phyloP scores from a whole-genome alignment of 2,113 vertebrate genomes.

The Phycodurus eques region DNA sequence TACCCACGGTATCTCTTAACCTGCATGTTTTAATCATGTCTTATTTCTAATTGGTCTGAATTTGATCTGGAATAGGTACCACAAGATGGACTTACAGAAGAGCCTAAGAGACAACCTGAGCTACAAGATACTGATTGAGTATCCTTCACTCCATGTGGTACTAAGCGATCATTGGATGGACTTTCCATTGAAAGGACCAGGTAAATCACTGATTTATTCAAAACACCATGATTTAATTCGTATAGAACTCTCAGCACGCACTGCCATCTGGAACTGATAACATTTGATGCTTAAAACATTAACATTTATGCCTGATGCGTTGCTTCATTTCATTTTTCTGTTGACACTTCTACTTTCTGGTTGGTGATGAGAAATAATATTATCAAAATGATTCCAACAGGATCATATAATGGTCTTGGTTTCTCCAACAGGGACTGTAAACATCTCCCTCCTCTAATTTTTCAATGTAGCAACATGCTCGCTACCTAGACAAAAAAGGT shows the following conservation, averaged over 20 bases:
- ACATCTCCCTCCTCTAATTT: conserved; percentile 53
- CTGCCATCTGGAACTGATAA: neutral
- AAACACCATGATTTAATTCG: neutral
- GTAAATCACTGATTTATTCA: conserved; percentile 49
- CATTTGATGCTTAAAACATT: neutral
- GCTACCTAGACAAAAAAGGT: conserved; percentile 51
- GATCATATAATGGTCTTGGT: conserved; percentile 58
- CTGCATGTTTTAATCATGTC: neutral
- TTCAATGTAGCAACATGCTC: conserved; percentile 63
- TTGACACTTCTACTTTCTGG: neutral
- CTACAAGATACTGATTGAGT: conserved; percentile 88
- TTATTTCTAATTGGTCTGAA: neutral
- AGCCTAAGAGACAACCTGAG: conserved; percentile 85
- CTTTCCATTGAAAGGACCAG: conserved; percentile 76
- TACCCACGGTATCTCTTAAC: neutral
- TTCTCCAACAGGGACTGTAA: conserved; percentile 51
- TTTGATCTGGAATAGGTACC: conserved; percentile 76
- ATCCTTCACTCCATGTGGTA: conserved; percentile 84
- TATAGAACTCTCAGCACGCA: neutral
- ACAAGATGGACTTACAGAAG: conserved; percentile 80
- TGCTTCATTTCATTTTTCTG: conserved; percentile 4
- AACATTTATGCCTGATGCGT: neutral
- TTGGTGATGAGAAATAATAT: neutral
- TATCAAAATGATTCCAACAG: conserved; percentile 41
- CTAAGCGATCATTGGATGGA: conserved; percentile 74